Conservation (phyloP, 2,797 vertebrate species). For the Arnoldichthys spilopterus region DNA sequence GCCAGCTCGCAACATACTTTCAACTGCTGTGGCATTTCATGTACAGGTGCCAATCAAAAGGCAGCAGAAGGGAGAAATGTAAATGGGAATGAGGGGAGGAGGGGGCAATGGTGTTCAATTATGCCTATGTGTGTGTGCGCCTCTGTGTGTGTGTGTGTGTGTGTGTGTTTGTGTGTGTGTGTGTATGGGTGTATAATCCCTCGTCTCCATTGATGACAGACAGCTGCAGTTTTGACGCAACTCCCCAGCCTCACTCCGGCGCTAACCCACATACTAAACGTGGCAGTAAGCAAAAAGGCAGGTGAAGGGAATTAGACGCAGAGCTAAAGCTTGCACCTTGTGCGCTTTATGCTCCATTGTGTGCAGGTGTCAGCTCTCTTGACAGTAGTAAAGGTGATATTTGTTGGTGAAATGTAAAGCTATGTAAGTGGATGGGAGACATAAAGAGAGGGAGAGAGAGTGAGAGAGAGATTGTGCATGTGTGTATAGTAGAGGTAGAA, state of each 20-base stretch:
- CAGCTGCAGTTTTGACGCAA: conserved; percentile 79
- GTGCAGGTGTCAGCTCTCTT: conserved; percentile 55
- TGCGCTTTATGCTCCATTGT: conserved; percentile 54
- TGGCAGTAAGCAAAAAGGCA: conserved; percentile 58
- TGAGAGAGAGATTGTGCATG: not conserved
- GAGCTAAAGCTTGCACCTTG: conserved; percentile 38
- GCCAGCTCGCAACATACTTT: conserved; percentile 99
- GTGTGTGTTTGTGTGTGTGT: conserved; percentile 1
- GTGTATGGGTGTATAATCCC: conserved; percentile 61
- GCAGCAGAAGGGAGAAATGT: conserved; percentile 83
- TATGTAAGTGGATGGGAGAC: conserved; percentile 8
- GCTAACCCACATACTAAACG: conserved; percentile 46
- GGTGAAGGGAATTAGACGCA: conserved; percentile 54
- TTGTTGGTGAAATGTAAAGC: conserved; percentile 38
- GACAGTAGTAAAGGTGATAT: conserved; percentile 28
- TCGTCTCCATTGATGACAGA: conserved; percentile 80
- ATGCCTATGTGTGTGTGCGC: conserved; percentile 73
- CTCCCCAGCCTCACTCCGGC: conserved; percentile 58
- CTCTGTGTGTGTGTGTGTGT: conserved; percentile 14
- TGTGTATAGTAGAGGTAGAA: too few relatives aligned
- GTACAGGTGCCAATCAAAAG: conserved; percentile 99
- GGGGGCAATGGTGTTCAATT: conserved; percentile 89
- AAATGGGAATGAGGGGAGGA: conserved; percentile 88
- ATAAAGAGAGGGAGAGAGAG: not conserved
- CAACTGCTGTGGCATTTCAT: conserved; percentile 99